Evolutionary conservation across 2,888 invertebrate genomes (phyloP).

Genomic region (Schrankia costaestrigalis): DNA sequence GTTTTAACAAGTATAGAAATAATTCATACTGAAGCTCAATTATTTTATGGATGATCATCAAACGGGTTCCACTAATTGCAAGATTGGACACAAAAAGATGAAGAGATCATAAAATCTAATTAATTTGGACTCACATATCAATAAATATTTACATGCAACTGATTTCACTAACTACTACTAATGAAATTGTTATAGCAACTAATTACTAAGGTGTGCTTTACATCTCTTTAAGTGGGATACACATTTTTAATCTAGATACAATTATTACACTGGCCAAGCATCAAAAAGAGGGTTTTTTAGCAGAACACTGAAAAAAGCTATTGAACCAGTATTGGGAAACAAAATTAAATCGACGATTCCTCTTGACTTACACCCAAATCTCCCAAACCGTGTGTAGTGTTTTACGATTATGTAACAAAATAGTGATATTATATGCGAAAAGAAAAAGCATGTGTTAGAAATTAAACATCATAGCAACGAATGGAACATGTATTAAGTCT

Average conservation of each 20-base stretch:
- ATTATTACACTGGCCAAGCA: too few relatives aligned
- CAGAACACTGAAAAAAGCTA: too few relatives aligned
- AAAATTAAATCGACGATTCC: too few relatives aligned
- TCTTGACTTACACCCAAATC: too few relatives aligned
- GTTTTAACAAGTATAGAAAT: constrained; percentile 11
- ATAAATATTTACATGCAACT: constrained; percentile 52
- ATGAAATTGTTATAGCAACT: constrained; percentile 37
- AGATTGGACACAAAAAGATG: constrained; percentile 37
- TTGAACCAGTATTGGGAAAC: too few relatives aligned
- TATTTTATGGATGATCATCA: constrained; percentile 15
- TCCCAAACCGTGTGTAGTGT: too few relatives aligned
- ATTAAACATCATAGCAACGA: background rate
- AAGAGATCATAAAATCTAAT: constrained; percentile 40
- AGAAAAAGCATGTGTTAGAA: background rate
- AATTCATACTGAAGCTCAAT: constrained; percentile 12
- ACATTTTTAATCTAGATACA: too few relatives aligned
- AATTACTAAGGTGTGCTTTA: too few relatives aligned
- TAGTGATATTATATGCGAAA: background rate
- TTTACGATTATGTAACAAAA: too few relatives aligned
- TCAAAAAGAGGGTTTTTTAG: too few relatives aligned
- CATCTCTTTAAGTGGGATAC: too few relatives aligned
- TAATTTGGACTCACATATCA: constrained; percentile 44
- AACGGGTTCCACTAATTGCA: constrained; percentile 31
- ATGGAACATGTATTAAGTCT: too few relatives aligned
- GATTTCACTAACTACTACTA: constrained; percentile 33